Percentiles rank a stretch among this genome's conserved stretches.
These are phyloP conservation scores for Scaptomyza parva DNA, from an alignment of 2,888 invertebrate species.

Conservation along the genomic window DNA sequence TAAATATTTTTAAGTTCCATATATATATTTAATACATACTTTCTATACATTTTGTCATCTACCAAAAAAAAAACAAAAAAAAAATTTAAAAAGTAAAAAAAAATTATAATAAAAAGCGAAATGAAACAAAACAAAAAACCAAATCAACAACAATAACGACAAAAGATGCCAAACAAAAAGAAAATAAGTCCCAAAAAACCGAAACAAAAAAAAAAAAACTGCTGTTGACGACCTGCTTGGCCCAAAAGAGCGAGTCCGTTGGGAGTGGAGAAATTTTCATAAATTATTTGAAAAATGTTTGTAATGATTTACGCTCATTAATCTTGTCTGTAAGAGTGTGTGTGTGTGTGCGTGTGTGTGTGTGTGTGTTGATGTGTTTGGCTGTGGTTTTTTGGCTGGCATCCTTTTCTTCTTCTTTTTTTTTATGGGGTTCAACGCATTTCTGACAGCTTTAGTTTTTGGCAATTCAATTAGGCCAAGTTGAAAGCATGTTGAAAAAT, in stretches of 20 bases:
- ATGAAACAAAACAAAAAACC: constrained; percentile 7
- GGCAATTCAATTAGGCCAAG: constrained; percentile 68
- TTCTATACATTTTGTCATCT: neutral
- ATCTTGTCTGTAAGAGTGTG: constrained; percentile 50
- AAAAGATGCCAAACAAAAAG: constrained; percentile 39
- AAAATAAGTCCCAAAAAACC: constrained; percentile 56
- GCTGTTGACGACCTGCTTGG: constrained; percentile 46
- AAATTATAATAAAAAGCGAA: constrained; percentile 23
- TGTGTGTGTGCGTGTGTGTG: constrained; percentile 4
- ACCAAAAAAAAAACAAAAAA: constrained; percentile 1
- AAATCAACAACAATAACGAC: constrained; percentile 38
- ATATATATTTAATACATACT: too few species aligned
- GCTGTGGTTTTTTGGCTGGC: constrained; percentile 50
- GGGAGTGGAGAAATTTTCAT: constrained; percentile 57
- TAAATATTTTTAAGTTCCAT: too few species aligned
- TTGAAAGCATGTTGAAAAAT: constrained; percentile 65
- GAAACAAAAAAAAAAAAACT: too few species aligned
- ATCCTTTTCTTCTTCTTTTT: constrained; percentile 3
- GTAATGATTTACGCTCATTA: constrained; percentile 65
- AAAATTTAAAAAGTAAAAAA: constrained; percentile 19
- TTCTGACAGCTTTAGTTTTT: constrained; percentile 67
- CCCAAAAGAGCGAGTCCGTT: constrained; percentile 42
- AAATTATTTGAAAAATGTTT: constrained; percentile 66
- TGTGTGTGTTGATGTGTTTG: constrained; percentile 10
- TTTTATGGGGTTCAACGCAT: constrained; percentile 35